Base-by-base conservation (phyloP, 2,888 invertebrate species). In the Leptopterna dolabrata region DNA sequence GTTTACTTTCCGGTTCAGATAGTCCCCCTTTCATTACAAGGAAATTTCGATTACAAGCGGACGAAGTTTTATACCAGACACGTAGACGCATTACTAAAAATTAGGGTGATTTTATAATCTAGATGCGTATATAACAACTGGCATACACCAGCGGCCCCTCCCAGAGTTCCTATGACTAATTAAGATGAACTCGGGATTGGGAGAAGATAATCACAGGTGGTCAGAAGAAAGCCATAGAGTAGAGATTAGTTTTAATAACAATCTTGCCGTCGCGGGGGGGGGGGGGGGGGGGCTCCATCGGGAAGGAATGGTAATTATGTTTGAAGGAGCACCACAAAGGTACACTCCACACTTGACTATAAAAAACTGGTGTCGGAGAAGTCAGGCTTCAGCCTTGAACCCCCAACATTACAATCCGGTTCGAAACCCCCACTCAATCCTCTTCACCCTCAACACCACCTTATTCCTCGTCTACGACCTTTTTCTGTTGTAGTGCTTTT, bases 211-310 rank as follows among this genome's bases (percentile, higher is more conserved):
- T 82, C 82, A 82, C 63, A 82, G 82, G 82, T 82, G 82, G 82
- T 51, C 78, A 29, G 63, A 55, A 55, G 55, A 41, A 63, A 82
- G 82, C 82, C 47, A 55, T 82, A 51, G 82, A 55, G 63, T 27
- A 29, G 84, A 84, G 84, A 84, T 84, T 84, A 84, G 84, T 84
- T 84, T 84, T 84, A 84, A 71, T 84, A 84, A 71, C 73, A 84
- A 84, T 84, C 70, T 84, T 55, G 81, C 24, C 45, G n/a, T n/a
- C n/a, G n/a, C n/a, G n/a, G n/a, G n/a, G n/a, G n/a, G n/a, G n/a
- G n/a, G n/a, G n/a, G n/a, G n/a, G 78, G n/a, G 43, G 27, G 51
- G 27, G 55, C 16, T 55, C 55, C 51, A 30, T 55, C 36, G 71
- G 29, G 71, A 45, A 71, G 73, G 84, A 84, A 71, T 71, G 43